Evolutionary conservation across 2,888 invertebrate species (phyloP).

Genomic region (Lepidocyrtinus sp.): DNA sequence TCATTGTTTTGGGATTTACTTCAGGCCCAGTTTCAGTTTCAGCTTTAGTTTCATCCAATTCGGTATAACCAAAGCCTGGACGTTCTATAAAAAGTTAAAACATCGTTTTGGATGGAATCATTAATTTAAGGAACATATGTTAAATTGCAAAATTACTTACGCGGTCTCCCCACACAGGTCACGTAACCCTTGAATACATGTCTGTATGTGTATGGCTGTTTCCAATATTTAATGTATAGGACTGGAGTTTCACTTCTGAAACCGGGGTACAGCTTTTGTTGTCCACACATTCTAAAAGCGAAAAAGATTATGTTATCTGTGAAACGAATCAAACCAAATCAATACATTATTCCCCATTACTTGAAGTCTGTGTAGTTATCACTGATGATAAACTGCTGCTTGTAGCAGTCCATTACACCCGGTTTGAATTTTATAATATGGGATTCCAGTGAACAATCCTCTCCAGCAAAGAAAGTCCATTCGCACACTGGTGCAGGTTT

Average conservation of each 20-base stretch:
- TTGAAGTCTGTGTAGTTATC: conserved; percentile 18
- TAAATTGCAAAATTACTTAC: conserved; percentile 1
- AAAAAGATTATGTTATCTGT: not conserved
- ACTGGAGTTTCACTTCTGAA: conserved; percentile 7
- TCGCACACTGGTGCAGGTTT: not conserved
- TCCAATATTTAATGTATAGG: conserved; percentile 19
- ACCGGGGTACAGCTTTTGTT: conserved; percentile 1
- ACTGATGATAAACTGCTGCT: conserved; percentile 24
- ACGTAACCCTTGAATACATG: conserved; percentile 32
- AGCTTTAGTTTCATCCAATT: too few species aligned
- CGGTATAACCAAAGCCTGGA: too few species aligned
- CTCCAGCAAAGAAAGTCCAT: conserved; percentile 1
- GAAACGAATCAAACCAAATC: too few species aligned
- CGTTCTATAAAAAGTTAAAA: too few species aligned
- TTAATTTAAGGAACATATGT: too few species aligned
- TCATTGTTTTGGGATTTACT: too few species aligned
- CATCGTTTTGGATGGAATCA: too few species aligned
- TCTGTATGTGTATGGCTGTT: conserved; percentile 20
- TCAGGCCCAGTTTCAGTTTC: too few species aligned
- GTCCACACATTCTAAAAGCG: conserved; percentile 20
- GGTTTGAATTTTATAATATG: conserved; percentile 15
- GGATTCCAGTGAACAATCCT: conserved; percentile 11
- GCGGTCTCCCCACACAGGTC: conserved; percentile 8
- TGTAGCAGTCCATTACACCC: conserved; percentile 27
- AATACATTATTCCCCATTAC: too few species aligned